Percentiles rank a stretch among this genome's conserved stretches.
Evolutionary conservation across 37 sponge, comb jelly and placozoan species (phyloP).

Genomic region (Beroe ovata): DNA sequence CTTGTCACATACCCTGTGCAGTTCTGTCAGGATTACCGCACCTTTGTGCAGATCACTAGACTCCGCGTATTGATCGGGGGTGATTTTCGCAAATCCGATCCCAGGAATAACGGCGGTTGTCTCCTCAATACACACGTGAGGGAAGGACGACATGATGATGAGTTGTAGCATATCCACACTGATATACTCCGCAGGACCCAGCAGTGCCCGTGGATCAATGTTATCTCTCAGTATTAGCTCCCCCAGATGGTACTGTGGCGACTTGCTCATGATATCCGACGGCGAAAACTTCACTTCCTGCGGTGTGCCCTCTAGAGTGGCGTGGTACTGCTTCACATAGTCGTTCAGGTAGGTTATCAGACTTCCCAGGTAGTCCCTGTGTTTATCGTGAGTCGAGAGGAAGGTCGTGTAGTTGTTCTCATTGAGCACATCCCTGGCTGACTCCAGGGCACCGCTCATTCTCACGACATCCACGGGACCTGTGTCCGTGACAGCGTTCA

Average conservation of each 20-base stretch:
- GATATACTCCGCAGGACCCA: conserved; percentile 36
- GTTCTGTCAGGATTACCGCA: neutral
- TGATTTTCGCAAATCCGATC: neutral
- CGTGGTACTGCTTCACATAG: neutral
- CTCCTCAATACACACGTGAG: conserved; percentile 49
- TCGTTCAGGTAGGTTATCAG: conserved; percentile 59
- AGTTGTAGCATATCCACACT: conserved; percentile 56
- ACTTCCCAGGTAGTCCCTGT: conserved; percentile 38
- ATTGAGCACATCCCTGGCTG: neutral
- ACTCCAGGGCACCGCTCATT: conserved; percentile 38
- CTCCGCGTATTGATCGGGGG: neutral
- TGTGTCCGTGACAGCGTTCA: conserved; percentile 34
- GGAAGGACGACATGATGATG: conserved; percentile 52
- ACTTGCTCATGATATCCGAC: conserved; percentile 7
- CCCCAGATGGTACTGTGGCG: conserved; percentile 56
- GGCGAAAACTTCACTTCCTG: conserved; percentile 26
- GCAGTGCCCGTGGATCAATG: neutral
- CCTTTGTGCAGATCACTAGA: neutral
- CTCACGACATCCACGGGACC: conserved; percentile 46
- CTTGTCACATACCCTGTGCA: neutral
- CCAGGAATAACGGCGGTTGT: neutral
- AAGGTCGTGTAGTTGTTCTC: conserved; percentile 44
- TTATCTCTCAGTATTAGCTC: neutral
- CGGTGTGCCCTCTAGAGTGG: conserved; percentile 11
- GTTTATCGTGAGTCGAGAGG: conserved; percentile 53